A percentile compares a stretch with the other conserved stretches of the same genome.
These are phyloP conservation scores for Microhierax caerulescens DNA, from an alignment of 2,797 vertebrate species.

Conservation along the genomic window DNA sequence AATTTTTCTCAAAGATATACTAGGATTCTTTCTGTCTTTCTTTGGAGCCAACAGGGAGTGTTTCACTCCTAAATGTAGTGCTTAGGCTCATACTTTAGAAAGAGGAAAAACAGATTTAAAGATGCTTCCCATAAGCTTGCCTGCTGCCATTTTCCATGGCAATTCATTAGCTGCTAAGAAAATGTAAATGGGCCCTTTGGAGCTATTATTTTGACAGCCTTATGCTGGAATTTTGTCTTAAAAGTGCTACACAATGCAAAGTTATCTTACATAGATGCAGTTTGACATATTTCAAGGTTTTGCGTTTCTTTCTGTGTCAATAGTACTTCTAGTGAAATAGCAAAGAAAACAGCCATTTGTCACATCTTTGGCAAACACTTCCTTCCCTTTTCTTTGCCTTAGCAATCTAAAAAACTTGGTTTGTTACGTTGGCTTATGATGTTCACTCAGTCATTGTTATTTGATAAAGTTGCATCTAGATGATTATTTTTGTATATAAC, in stretches of 20 bases:
- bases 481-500: not conserved
- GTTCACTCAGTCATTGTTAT: not conserved
- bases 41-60: not conserved
- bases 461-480: not conserved
- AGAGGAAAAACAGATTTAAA: not conserved
- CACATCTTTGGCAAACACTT: not conserved
- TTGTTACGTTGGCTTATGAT: not conserved
- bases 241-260: not conserved
- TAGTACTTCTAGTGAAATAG: not conserved
- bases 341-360: not conserved
- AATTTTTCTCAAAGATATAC: not conserved
- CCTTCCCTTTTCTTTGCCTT: not conserved
- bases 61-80: not conserved
- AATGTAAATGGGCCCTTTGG: conserved; percentile 24
- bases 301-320: not conserved
- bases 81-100: not conserved
- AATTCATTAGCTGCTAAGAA: conserved; percentile 34
- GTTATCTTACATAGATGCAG: not conserved
- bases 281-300: not conserved
- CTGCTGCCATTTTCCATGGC: conserved; percentile 15
- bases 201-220: conserved; percentile 19
- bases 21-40: not conserved
- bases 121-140: conserved; percentile 12
- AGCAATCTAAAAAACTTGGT: not conserved
- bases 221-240: conserved; percentile 33